Conservation (phyloP, 1,140 invertebrate species). For the Homarus americanus region DNA sequence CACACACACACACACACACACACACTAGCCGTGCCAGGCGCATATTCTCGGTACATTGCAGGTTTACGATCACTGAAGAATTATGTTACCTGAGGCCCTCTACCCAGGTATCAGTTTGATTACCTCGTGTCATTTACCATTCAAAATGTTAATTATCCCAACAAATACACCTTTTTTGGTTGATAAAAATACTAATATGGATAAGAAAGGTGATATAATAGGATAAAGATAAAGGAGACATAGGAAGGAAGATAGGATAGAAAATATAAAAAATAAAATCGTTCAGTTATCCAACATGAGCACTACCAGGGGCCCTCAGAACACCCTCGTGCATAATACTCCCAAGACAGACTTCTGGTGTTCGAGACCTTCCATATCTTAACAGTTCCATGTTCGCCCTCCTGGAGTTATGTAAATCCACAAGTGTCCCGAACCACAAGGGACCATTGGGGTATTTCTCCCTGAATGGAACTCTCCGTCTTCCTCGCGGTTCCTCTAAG, state of each 20-base stretch:
- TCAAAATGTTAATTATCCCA: no score
- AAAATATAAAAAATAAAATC: no score
- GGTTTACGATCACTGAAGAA: conserved; percentile 20
- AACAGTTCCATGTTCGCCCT: conserved; percentile 38
- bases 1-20: neutral
- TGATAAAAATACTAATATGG: no score
- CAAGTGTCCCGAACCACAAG: conserved; percentile 9
- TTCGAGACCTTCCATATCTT: conserved; percentile 55
- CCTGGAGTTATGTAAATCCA: conserved; percentile 69
- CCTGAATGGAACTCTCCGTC: conserved; percentile 8
- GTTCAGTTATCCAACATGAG: neutral
- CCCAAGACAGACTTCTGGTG: conserved; percentile 57
- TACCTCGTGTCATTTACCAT: no score
- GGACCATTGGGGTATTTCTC: neutral
- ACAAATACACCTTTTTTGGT: no score
- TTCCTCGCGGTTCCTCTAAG: neutral
- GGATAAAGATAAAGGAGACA: no score
- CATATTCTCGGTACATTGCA: no score
- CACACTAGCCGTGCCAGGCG: neutral
- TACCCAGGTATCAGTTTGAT: no score
- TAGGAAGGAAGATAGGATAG: no score
- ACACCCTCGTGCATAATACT: conserved; percentile 32
- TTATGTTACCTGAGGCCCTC: neutral
- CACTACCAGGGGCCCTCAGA: neutral
- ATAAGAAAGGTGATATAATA: no score